Base-by-base conservation (phyloP, 2,888 invertebrate species). In the Tethea ocularis region DNA sequence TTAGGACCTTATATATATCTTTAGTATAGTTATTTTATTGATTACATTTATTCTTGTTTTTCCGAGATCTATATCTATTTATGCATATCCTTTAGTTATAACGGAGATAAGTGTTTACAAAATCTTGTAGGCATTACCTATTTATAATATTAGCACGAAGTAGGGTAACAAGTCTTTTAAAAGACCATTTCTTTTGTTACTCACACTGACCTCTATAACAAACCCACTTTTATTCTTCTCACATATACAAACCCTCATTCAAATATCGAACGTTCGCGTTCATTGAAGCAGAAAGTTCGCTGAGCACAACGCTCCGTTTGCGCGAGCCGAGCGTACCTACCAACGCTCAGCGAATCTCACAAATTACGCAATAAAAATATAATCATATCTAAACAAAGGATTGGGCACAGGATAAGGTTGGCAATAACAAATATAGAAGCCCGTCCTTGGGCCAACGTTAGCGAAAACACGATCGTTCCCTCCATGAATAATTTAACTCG, bases 401-500 rank as follows among this genome's bases (percentile, higher is more conserved):
- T 41, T 41, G 41, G 2, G n/a, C 8, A 41, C 41, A 41, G 15
- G 10, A 41, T 20, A 46, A 46, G 46, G 46, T 46, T 46, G 20
- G 46, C 46, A 46, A 46, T 46, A 46, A 46, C 46, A 46, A 46
- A 46, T 20, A 46, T 46, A 46, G 41, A 41, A 41, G 20, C 46
- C 7, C 46, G 62, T 59, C 64, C 64, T 67, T 63, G 66, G 61
- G 52, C 57, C 26, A 53, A 38, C 56, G 51, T 56, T 63, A 62
- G 61, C 46, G 66, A 62, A 60, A 64, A 60, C 63, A 61, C 59
- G 58, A 33, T 33, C 46, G 20, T 46, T 46, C 46, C 46, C 10
- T 54, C 54, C 33, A 54, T 54, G 54, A 54, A 54, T 54, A 54
- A 54, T 54, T 54, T 17, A 54, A 54, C 54, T 33, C 20, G 20